Evolutionary conservation across 2,888 invertebrate genomes (phyloP).

Genomic region (Ectropis crepuscularia): DNA sequence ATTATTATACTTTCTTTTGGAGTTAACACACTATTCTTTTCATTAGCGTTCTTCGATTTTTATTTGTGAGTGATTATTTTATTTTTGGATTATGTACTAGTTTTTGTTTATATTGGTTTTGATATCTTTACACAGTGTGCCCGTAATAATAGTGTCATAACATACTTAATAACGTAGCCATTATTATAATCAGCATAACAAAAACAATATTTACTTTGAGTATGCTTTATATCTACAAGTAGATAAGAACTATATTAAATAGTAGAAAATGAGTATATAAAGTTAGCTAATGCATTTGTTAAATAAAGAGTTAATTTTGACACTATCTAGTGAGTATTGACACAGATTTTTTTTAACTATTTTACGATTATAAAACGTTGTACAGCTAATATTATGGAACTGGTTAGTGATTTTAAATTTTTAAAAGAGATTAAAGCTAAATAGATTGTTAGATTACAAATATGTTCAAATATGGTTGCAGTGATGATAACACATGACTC

Average conservation of each 20-base stretch:
- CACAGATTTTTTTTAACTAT: conserved; percentile 40
- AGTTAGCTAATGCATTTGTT: conserved; percentile 67
- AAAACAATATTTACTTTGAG: conserved; percentile 75
- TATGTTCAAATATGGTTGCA: conserved; percentile 17
- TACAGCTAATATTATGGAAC: conserved; percentile 34
- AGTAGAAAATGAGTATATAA: conserved; percentile 68
- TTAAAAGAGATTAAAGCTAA: conserved; percentile 15
- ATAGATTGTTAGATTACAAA: conserved; percentile 27
- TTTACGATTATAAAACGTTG: conserved; percentile 26
- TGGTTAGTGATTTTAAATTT: conserved; percentile 22
- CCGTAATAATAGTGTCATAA: conserved; percentile 74
- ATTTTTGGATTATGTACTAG: conserved; percentile 64
- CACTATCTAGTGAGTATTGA: conserved; percentile 43
- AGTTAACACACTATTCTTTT: conserved; percentile 65
- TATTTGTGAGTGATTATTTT: conserved; percentile 67
- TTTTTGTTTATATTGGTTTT: conserved; percentile 62
- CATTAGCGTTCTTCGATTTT: conserved; percentile 69
- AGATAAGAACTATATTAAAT: conserved; percentile 59
- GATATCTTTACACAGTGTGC: conserved; percentile 76
- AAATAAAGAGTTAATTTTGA: conserved; percentile 45
- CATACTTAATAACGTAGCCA: conserved; percentile 72
- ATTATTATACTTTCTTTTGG: conserved; percentile 67
- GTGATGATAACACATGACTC: conserved; percentile 42
- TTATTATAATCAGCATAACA: conserved; percentile 71
- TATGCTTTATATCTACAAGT: conserved; percentile 74